phyloP scores from a whole-genome alignment of 2,113 vertebrate genomes.

The Synchiropus splendidus region DNA sequence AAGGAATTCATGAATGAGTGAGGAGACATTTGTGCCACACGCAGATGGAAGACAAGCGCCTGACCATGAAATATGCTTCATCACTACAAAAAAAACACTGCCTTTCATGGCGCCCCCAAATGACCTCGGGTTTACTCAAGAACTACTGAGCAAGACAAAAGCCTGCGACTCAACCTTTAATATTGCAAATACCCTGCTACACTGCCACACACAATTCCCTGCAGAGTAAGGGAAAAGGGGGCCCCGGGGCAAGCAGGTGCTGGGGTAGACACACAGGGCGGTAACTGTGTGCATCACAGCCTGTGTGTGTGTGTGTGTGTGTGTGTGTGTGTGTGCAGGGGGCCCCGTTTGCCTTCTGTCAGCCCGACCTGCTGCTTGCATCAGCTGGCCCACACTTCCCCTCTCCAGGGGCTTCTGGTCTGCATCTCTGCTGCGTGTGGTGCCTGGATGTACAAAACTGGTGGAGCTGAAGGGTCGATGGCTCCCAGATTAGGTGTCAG shows the following conservation, averaged over 20 bases:
- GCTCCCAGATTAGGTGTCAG: constrained; percentile 62
- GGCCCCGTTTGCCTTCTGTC: constrained; percentile 51
- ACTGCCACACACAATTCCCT: constrained; percentile 24
- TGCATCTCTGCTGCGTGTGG: too few species aligned
- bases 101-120: constrained; percentile 52
- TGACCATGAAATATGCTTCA: too few species aligned
- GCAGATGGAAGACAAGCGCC: too few species aligned
- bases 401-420: constrained; percentile 53
- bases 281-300: constrained; percentile 6
- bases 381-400: constrained; percentile 35
- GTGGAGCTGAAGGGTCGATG: constrained; percentile 47
- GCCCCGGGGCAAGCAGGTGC: constrained; percentile 62
- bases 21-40: too few species aligned
- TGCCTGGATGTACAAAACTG: constrained; percentile 12
- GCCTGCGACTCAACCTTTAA: constrained; percentile 38
- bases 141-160: constrained; percentile 63
- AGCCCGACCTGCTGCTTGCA: constrained; percentile 41
- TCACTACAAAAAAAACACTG: too few species aligned
- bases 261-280: constrained; percentile 24
- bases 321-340: constrained; percentile 12
- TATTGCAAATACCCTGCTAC: constrained; percentile 6
- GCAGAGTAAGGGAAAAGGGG: constrained; percentile 31
- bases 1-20: too few species aligned
- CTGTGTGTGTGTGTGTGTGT: too few species aligned
- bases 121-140: constrained; percentile 34